Conservation (phyloP, 37 sponge, comb jelly and placozoan genomes). For the Haliclona indistincta region DNA sequence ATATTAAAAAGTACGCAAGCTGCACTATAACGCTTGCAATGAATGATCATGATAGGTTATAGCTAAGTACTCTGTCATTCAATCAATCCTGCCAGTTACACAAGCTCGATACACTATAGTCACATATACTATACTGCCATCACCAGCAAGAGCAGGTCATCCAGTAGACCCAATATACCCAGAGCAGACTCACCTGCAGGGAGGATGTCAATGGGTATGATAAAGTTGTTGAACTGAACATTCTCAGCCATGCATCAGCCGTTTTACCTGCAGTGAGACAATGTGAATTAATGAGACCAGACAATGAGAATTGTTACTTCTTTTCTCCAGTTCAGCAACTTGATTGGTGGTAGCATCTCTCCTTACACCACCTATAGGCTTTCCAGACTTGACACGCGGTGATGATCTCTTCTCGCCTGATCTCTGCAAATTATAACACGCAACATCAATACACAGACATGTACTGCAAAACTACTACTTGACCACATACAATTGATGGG, state of each 20-base stretch:
- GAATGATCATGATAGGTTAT: no score
- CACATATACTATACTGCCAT: no score
- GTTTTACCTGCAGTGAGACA: slow-evolving; percentile 21
- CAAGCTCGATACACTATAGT: no score
- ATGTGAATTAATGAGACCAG: background rate
- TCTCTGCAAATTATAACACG: background rate
- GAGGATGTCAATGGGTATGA: no score
- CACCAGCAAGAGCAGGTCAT: no score
- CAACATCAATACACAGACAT: background rate
- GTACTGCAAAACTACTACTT: background rate
- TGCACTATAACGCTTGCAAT: no score
- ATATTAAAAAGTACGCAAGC: no score
- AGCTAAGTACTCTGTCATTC: no score
- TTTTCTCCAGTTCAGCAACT: slow-evolving; percentile 31
- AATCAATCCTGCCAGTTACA: no score
- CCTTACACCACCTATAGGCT: background rate
- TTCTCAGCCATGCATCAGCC: slow-evolving; percentile 36
- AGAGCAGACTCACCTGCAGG: no score
- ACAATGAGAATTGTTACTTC: background rate
- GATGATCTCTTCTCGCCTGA: background rate
- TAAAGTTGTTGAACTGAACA: slow-evolving; percentile 32
- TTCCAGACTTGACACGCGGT: background rate
- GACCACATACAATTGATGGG: background rate
- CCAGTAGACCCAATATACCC: no score
- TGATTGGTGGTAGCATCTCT: background rate